phyloP scores from a whole-genome alignment of 1,140 invertebrate species.

The Musca domestica region DNA sequence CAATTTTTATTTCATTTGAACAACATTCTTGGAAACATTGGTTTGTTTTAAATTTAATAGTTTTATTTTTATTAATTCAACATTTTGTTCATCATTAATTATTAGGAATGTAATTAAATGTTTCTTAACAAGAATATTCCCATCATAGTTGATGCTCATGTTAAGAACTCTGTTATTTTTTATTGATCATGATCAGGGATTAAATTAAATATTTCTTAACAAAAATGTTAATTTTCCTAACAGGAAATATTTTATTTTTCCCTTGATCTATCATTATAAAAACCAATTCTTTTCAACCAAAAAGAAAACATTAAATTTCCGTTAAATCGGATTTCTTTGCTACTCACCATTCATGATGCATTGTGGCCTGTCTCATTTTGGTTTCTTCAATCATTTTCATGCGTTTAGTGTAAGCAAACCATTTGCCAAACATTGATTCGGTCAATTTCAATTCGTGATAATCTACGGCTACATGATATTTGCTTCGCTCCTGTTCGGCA shows the following conservation, averaged over 20 bases:
- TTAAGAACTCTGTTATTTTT: too few relatives aligned
- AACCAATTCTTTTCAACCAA: not conserved
- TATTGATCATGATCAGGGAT: too few relatives aligned
- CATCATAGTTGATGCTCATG: too few relatives aligned
- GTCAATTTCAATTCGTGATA: constrained; percentile 60
- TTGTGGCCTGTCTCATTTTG: constrained; percentile 56
- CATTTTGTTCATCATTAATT: too few relatives aligned
- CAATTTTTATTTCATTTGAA: too few relatives aligned
- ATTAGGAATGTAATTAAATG: too few relatives aligned
- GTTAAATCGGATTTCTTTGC: not conserved
- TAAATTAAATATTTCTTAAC: too few relatives aligned
- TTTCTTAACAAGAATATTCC: too few relatives aligned
- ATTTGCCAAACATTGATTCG: constrained; percentile 57
- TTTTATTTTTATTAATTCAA: not conserved
- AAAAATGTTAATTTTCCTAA: too few relatives aligned
- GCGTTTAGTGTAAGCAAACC: constrained; percentile 53
- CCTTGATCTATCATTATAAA: not conserved
- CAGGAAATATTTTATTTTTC: too few relatives aligned
- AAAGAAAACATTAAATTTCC: constrained; percentile 1
- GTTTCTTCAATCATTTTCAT: constrained; percentile 54
- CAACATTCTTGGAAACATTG: not conserved
- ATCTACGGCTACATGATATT: constrained; percentile 62
- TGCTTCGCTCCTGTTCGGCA: constrained; percentile 53
- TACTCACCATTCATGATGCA: constrained; percentile 59
- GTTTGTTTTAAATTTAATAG: not conserved